These are phyloP conservation scores for Madoqua kirkii DNA, from an alignment of 2,113 vertebrate species.

Conservation along the genomic window DNA sequence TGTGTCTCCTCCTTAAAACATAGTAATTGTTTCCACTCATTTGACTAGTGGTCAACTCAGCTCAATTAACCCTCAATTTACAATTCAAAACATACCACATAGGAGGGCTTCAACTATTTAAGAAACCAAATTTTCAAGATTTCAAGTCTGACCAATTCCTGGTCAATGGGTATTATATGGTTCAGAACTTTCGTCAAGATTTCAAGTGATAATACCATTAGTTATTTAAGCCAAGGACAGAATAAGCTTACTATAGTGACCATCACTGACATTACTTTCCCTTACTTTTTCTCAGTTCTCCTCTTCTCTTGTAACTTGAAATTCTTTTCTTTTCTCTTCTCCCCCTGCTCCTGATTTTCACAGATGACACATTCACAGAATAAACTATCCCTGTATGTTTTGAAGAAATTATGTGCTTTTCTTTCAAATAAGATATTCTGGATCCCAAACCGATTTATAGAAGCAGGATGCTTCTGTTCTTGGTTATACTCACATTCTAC, in stretches of 20 bases:
- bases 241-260: background rate
- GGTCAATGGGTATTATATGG: background rate
- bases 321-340: background rate
- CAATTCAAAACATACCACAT: background rate
- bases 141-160: background rate
- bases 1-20: background rate
- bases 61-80: background rate
- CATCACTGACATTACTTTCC: background rate
- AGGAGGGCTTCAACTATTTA: background rate
- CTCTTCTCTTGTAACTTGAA: background rate
- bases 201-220: background rate
- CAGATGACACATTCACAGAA: background rate
- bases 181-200: background rate
- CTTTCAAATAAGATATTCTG: constrained; percentile 6
- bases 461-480: constrained; percentile 36
- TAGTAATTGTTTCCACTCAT: background rate
- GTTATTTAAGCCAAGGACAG: background rate
- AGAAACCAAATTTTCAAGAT: background rate
- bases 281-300: background rate
- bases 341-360: background rate
- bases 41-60: background rate
- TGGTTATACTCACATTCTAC: background rate
- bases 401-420: background rate
- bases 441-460: background rate
- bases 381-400: background rate